These are phyloP conservation scores for Zapus hudsonius DNA, from an alignment of 2,113 vertebrate genomes.

Conservation along the genomic window DNA sequence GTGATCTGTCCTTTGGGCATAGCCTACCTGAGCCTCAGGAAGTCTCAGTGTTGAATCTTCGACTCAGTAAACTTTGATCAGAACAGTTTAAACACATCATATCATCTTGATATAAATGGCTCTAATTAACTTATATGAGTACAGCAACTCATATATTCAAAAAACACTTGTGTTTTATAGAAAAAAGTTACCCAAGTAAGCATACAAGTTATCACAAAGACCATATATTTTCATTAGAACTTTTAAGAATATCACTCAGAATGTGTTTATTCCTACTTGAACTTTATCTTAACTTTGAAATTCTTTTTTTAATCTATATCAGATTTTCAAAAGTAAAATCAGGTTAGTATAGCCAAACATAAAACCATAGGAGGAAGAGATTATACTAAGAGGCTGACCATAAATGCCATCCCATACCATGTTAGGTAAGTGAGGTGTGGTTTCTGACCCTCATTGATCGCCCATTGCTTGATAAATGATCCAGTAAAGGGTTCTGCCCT, in stretches of 20 bases:
- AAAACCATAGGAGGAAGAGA: not conserved
- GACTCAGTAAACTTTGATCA: not conserved
- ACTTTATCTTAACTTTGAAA: not conserved
- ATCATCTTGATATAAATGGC: not conserved
- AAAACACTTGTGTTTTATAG: not conserved
- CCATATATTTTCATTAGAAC: not conserved
- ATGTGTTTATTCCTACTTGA: not conserved
- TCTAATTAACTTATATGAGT: not conserved
- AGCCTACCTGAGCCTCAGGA: not conserved
- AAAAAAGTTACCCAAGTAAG: not conserved
- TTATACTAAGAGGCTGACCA: not conserved
- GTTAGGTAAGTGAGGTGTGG: not conserved
- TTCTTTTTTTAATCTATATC: not conserved
- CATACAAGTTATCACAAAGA: conserved; percentile 1
- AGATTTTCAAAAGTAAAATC: not conserved
- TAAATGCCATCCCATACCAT: not conserved
- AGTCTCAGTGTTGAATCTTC: not conserved
- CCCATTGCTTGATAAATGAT: not conserved
- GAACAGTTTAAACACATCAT: not conserved
- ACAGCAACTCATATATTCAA: not conserved
- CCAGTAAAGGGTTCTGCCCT: conserved; percentile 51
- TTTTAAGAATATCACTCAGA: not conserved
- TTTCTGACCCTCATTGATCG: not conserved
- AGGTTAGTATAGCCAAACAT: not conserved
- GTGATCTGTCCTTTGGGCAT: not conserved